phyloP scores from a whole-genome alignment of 2,888 invertebrate genomes.

The Seira musarum region DNA sequence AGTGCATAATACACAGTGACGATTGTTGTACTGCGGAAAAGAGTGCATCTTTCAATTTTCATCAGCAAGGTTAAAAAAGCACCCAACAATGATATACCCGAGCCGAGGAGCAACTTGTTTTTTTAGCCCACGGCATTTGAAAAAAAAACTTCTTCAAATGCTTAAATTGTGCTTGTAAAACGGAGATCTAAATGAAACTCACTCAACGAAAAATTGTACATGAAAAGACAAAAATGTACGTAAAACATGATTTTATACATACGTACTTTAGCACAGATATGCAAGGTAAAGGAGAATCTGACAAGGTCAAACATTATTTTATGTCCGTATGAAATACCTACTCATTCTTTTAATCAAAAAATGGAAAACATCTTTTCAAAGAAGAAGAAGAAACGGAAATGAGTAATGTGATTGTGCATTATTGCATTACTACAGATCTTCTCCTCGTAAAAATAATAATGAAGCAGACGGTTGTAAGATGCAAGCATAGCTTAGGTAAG shows the following conservation, averaged over 20 bases:
- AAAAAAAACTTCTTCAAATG: neutral
- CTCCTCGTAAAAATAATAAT: neutral
- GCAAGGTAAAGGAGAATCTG: neutral
- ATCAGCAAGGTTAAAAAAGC: neutral
- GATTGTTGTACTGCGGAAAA: too few species aligned
- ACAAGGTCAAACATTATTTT: constrained; percentile 9
- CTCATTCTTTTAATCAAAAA: neutral
- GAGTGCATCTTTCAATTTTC: neutral
- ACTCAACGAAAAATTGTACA: neutral
- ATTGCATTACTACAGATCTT: constrained; percentile 13
- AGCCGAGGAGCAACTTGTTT: constrained; percentile 1
- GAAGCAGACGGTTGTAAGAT: too few species aligned
- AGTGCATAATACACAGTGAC: too few species aligned
- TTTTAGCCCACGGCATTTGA: neutral
- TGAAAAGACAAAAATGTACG: neutral
- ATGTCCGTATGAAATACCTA: neutral
- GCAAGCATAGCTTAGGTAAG: too few species aligned
- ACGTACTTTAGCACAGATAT: neutral
- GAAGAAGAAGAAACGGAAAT: constrained; percentile 32
- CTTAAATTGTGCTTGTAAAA: neutral
- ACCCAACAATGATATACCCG: neutral
- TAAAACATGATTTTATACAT: neutral
- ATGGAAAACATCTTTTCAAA: neutral
- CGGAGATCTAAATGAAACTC: neutral
- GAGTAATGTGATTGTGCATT: constrained; percentile 23